A percentile compares a stretch with the other conserved stretches of the same genome.
Evolutionary conservation across 2,113 vertebrate species (phyloP).

Genomic region (Eudyptes chrysolophus): DNA sequence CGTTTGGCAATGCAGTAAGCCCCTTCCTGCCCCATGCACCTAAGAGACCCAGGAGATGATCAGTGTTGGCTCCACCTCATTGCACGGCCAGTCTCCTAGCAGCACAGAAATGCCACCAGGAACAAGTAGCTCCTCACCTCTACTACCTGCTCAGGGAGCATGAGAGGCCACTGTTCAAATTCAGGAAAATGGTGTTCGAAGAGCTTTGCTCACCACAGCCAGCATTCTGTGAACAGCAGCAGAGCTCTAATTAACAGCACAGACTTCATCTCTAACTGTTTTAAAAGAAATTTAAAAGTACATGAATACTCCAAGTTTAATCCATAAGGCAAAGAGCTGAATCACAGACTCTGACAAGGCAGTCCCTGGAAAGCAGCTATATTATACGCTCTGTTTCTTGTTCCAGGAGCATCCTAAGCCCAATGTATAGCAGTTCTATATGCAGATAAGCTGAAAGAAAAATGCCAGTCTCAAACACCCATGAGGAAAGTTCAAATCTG

Average conservation of each 20-base stretch:
- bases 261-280: conserved; percentile 36
- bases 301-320: conserved; percentile 14
- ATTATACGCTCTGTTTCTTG: background rate
- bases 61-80: background rate
- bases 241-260: conserved; percentile 45
- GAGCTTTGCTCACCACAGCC: conserved; percentile 15
- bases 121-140: background rate
- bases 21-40: background rate
- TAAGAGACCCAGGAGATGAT: background rate
- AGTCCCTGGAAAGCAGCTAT: conserved; percentile 51
- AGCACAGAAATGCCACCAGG: conserved; percentile 16
- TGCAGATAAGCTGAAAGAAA: background rate
- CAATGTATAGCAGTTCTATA: background rate
- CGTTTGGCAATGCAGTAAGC: background rate
- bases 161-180: background rate
- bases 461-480: background rate
- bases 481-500: background rate
- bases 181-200: conserved; percentile 12
- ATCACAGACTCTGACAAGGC: conserved; percentile 48
- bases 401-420: conserved; percentile 23
- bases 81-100: background rate
- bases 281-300: background rate
- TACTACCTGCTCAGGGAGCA: background rate
- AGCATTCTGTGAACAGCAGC: conserved; percentile 28
- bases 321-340: conserved; percentile 59